Base-by-base conservation (phyloP, 2,113 vertebrate species). In the Sterrhoptilus dennistouni region DNA sequence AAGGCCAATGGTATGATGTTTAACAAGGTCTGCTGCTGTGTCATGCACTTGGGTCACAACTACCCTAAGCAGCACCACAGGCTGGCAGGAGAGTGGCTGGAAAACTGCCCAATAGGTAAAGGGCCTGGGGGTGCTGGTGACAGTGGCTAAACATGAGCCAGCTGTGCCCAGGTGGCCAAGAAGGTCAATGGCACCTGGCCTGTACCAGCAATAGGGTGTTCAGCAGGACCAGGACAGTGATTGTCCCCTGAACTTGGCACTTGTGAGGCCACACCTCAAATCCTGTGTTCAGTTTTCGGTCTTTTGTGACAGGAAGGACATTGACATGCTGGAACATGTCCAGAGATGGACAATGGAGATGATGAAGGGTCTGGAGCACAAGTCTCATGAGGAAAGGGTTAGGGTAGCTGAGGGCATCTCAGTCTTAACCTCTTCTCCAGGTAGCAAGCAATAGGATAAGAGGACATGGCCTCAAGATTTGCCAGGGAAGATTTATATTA, bases 1-100 rank as follows among this genome's bases (percentile, higher is more conserved):
- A 33, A 52, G 14, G 12, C 25, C 36, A 28, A 0, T 36, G 22
- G 12, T 21, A 20, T 28, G 12, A 50, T 27, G 10, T n/a, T 44
- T 19, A 52, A 11, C 22, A 28, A 72, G 44, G 19, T 7, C 1
- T 11, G 4, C 12, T 52, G 22, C 23, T 0, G 0, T 22, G 19
- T 44, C 15, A 5, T 20, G 52, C 8, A 4, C 4, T 33, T 44
- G 5, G 19, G 19, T 23, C 27, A 20, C 33, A 57, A 4, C 14
- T 57, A 31, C 18, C 14, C 19, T 60, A 65, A 5, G 33, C 36
- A 59, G 19, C 3, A 2, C 27, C 10, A 23, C 36, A 50, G 36
- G 8, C 9, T 50, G 36, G 12, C 6, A 6, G 4, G 5, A 52
- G 44, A 44, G 27, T 24, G 10, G 2, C 27, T 74, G 44, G 9